These are phyloP conservation scores for Equus quagga DNA, from an alignment of 2,113 vertebrate species.

Conservation along the genomic window DNA sequence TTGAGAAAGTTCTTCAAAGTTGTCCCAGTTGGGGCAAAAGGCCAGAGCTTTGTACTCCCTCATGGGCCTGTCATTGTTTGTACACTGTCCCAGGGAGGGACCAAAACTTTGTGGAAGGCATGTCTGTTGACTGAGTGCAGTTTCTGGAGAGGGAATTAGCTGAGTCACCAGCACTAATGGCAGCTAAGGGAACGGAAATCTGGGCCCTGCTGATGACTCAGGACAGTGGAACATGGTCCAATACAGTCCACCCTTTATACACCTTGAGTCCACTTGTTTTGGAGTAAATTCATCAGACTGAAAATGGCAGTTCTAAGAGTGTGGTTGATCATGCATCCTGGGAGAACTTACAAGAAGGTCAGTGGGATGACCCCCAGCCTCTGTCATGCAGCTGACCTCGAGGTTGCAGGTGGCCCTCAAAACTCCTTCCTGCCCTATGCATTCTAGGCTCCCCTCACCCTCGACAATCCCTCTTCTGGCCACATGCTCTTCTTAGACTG, in stretches of 20 bases:
- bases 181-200: not conserved
- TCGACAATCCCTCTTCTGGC: too few relatives aligned
- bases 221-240: too few relatives aligned
- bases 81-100: too few relatives aligned
- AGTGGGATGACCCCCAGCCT: not conserved
- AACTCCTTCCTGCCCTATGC: too few relatives aligned
- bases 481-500: not conserved
- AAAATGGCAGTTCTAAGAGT: not conserved
- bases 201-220: not conserved
- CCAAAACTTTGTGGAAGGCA: not conserved
- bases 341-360: not conserved
- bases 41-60: not conserved
- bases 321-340: not conserved
- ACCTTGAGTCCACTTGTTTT: not conserved
- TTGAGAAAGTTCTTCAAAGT: not conserved
- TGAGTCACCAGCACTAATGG: not conserved
- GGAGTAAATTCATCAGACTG: not conserved
- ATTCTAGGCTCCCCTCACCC: too few relatives aligned
- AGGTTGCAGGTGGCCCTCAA: too few relatives aligned
- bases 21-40: not conserved
- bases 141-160: not conserved
- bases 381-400: not conserved
- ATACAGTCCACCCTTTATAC: not conserved
- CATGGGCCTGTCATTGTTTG: too few relatives aligned
- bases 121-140: not conserved